Evolutionary conservation across 2,888 invertebrate species (phyloP).

Genomic region (Carterocephalus palaemon): DNA sequence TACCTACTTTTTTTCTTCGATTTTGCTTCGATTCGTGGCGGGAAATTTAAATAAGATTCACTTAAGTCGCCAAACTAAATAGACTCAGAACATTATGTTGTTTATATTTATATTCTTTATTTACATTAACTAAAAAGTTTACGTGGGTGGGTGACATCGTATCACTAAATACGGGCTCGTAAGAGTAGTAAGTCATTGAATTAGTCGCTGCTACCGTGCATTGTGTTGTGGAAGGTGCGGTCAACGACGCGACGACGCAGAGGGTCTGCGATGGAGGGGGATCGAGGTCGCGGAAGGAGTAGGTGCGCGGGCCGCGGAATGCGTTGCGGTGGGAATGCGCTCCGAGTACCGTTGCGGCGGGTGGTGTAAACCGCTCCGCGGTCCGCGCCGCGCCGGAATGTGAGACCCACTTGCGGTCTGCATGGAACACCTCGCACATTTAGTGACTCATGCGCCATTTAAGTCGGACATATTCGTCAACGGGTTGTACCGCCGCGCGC

Average conservation of each 20-base stretch:
- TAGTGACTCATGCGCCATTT: conserved; percentile 63
- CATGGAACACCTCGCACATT: conserved; percentile 50
- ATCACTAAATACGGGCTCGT: conserved; percentile 1
- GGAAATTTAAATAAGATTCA: too few species aligned
- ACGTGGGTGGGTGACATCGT: too few species aligned
- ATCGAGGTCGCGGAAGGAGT: conserved; percentile 58
- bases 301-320: conserved; percentile 56
- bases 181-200: conserved; percentile 41
- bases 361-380: conserved; percentile 49
- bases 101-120: too few species aligned
- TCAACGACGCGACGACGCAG: conserved; percentile 38
- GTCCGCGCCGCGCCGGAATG: conserved; percentile 64
- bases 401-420: conserved; percentile 70
- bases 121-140: too few species aligned
- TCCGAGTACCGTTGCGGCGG: conserved; percentile 72
- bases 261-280: conserved; percentile 32
- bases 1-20: too few species aligned
- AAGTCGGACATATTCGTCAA: conserved; percentile 36
- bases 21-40: too few species aligned
- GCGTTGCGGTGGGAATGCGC: conserved; percentile 73
- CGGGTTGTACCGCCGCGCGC: conserved; percentile 13
- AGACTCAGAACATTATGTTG: too few species aligned
- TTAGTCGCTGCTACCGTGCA: conserved; percentile 44
- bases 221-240: conserved; percentile 44
- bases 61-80: too few species aligned